A percentile compares a stretch with the other conserved stretches of the same genome.
These are phyloP conservation scores for Capra hircus DNA, from an alignment of 2,113 vertebrate genomes.

Conservation along the genomic window DNA sequence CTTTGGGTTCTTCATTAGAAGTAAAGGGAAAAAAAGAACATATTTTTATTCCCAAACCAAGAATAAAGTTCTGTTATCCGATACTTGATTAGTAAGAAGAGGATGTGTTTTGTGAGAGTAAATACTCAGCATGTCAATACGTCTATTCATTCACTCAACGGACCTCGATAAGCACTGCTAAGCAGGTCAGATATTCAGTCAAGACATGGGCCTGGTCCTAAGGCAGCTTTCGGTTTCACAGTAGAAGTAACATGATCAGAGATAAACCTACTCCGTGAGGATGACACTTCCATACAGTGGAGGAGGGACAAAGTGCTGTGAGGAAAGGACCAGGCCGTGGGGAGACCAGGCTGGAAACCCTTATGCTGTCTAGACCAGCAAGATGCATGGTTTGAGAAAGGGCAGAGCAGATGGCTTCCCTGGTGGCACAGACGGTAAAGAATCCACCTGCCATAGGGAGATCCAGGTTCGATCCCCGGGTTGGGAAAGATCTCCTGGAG, in stretches of 20 bases:
- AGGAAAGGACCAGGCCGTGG: not conserved
- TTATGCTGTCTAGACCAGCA: not conserved
- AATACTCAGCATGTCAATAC: not conserved
- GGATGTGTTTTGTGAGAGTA: not conserved
- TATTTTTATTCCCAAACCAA: not conserved
- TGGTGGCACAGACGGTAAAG: not conserved
- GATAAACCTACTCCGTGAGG: not conserved
- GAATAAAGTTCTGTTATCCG: not conserved
- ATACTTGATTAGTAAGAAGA: not conserved
- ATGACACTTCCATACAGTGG: not conserved
- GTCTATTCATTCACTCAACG: not conserved
- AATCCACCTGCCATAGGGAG: not conserved
- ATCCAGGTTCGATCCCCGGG: not conserved
- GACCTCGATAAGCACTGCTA: not conserved
- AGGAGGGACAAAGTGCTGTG: not conserved
- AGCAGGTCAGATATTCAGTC: not conserved
- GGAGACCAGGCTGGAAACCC: not conserved
- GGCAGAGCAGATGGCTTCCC: conserved; percentile 7
- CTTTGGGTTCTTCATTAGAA: not conserved
- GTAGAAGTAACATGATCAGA: not conserved
- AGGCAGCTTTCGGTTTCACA: not conserved
- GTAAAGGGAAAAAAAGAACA: not conserved
- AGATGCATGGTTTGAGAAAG: not conserved
- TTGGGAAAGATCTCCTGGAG: not conserved
- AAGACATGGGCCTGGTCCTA: not conserved